phyloP scores from a whole-genome alignment of 1,140 invertebrate species.

The Polypedilum vanderplanki region DNA sequence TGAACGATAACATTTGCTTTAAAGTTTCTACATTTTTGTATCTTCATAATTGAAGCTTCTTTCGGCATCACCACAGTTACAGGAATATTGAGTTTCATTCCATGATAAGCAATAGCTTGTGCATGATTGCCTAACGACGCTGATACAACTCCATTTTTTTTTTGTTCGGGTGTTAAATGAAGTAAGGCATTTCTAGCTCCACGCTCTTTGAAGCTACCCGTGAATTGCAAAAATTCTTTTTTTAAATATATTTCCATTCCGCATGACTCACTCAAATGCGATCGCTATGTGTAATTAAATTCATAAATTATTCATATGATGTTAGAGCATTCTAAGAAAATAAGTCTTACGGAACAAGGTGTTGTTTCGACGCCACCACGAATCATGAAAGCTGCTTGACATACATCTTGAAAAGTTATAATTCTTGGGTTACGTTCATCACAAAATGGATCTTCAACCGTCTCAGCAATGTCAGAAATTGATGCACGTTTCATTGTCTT shows the following conservation, averaged over 20 bases:
- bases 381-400: conserved; percentile 81
- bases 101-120: conserved; percentile 80
- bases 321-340: conserved; percentile 25
- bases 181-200: conserved; percentile 81
- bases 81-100: conserved; percentile 67
- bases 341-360: conserved; percentile 67
- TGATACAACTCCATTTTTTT: conserved; percentile 74
- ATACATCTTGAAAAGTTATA: conserved; percentile 80
- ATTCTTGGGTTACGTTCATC: conserved; percentile 65
- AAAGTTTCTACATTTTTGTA: conserved; percentile 73
- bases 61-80: conserved; percentile 92
- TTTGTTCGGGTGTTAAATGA: conserved; percentile 64
- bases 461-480: background rate
- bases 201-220: conserved; percentile 90
- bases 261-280: conserved; percentile 69
- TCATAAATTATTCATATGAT: conserved; percentile 30
- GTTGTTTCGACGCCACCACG: conserved; percentile 74
- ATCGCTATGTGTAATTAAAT: conserved; percentile 51
- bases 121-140: conserved; percentile 92
- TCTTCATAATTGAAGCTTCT: conserved; percentile 88
- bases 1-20: conserved; percentile 79
- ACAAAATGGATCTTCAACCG: conserved; percentile 45
- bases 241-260: conserved; percentile 87
- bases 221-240: conserved; percentile 87
- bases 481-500: background rate